These are phyloP conservation scores for Mormyrus lacerda DNA, from an alignment of 2,113 vertebrate genomes.

Conservation along the genomic window DNA sequence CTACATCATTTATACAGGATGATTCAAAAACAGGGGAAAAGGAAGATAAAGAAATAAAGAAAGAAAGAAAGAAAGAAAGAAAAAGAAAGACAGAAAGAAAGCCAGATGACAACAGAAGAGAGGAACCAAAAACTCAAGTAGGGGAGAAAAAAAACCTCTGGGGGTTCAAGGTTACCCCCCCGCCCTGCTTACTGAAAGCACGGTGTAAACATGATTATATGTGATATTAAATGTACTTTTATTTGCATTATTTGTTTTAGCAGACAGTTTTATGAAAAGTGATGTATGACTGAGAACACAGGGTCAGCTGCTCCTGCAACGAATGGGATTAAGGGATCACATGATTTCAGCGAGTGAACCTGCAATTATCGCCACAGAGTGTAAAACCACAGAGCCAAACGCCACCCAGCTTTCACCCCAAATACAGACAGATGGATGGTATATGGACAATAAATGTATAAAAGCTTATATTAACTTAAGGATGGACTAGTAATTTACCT, in stretches of 20 bases:
- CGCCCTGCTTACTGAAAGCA: background rate
- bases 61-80: background rate
- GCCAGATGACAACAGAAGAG: background rate
- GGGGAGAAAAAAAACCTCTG: background rate
- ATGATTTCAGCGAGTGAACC: background rate
- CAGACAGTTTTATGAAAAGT: background rate
- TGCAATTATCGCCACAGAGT: background rate
- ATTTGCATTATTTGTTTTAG: background rate
- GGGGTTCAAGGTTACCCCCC: background rate
- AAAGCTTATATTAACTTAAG: background rate
- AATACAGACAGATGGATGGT: background rate
- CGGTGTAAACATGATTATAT: background rate
- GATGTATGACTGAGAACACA: background rate
- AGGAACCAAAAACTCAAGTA: background rate
- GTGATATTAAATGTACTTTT: background rate
- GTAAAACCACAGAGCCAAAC: background rate
- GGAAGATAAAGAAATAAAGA: background rate
- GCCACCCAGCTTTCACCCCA: background rate
- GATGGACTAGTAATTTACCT: background rate
- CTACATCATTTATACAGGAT: background rate
- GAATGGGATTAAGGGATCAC: background rate
- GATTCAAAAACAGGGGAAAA: background rate
- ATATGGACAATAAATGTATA: background rate
- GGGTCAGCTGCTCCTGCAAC: background rate
- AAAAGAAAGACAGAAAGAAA: background rate